Percentiles rank a stretch among this genome's conserved stretches.
Evolutionary conservation across 2,113 vertebrate species (phyloP).

Genomic region (Strix uralensis): DNA sequence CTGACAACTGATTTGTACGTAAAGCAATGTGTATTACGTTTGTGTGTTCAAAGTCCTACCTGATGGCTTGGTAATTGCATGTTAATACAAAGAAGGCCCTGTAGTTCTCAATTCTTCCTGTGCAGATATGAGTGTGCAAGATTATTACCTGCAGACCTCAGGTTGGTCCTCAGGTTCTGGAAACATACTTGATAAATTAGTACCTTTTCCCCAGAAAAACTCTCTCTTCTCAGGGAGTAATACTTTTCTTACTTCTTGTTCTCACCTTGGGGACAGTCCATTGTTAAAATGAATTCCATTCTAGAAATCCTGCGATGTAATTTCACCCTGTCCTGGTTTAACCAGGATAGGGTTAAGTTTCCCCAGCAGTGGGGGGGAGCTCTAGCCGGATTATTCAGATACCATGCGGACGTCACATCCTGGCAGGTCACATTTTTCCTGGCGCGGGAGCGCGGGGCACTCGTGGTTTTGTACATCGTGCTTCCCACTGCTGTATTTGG

Average conservation of each 20-base stretch:
- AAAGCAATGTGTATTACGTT: background rate
- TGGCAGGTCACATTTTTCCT: too few species aligned
- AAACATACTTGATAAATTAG: background rate
- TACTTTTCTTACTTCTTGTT: background rate
- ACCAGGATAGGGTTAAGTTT: too few species aligned
- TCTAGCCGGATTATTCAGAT: too few species aligned
- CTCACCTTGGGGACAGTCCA: background rate
- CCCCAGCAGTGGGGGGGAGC: too few species aligned
- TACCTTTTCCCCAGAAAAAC: background rate
- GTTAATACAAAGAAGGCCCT: background rate
- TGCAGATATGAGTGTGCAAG: background rate
- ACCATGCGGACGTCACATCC: too few species aligned
- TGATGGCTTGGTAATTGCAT: background rate
- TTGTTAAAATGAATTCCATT: background rate
- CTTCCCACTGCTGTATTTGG: too few species aligned
- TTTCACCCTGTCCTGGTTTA: too few species aligned
- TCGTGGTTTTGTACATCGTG: too few species aligned
- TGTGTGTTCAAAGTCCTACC: background rate
- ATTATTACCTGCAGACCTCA: background rate
- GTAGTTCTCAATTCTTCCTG: background rate
- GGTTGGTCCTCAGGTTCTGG: background rate
- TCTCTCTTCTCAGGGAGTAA: background rate
- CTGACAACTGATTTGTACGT: background rate
- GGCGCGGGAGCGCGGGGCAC: too few species aligned
- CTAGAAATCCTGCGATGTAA: background rate